A percentile compares a stretch with the other conserved stretches of the same genome.
Conservation (phyloP, 2,797 vertebrate species). For the Chelon auratus region DNA sequence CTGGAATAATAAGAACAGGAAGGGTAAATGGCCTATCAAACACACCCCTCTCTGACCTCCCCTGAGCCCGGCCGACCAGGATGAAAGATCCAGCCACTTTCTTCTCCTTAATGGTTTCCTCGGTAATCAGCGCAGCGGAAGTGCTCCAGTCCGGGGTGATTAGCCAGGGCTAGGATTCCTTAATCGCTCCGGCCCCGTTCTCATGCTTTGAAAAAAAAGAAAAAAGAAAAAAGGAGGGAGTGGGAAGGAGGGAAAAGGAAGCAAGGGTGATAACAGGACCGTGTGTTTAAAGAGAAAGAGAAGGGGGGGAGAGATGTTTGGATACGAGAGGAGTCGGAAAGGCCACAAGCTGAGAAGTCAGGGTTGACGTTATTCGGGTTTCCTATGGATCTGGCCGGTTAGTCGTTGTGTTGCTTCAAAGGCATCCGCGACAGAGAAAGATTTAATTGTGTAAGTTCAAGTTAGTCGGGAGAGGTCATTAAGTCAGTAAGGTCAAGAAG, state of each 20-base stretch:
- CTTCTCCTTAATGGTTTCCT: constrained; percentile 93
- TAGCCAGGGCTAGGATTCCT: constrained; percentile 86
- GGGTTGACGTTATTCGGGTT: constrained; percentile 8
- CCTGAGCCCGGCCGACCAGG: constrained; percentile 85
- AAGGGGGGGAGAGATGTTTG: constrained; percentile 50
- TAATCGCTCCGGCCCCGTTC: constrained; percentile 83
- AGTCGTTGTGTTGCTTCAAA: constrained; percentile 6
- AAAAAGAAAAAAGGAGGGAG: constrained; percentile 50
- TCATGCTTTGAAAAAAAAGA: constrained; percentile 83
- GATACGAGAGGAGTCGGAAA: constrained; percentile 32
- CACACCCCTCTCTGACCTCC: constrained; percentile 89
- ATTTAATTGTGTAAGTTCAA: constrained; percentile 30
- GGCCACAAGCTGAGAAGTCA: constrained; percentile 36
- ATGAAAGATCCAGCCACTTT: constrained; percentile 93
- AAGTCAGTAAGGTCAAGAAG: constrained; percentile 32
- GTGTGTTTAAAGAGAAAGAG: constrained; percentile 69
- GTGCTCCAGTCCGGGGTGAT: constrained; percentile 88
- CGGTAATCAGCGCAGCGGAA: constrained; percentile 91
- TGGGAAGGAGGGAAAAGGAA: constrained; percentile 78
- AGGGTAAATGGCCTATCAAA: constrained; percentile 89
- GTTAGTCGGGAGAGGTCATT: constrained; percentile 34
- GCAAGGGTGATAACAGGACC: constrained; percentile 82
- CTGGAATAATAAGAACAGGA: constrained; percentile 88
- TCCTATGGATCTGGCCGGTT: constrained; percentile 7
- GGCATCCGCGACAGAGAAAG: not conserved